phyloP scores from a whole-genome alignment of 2,888 invertebrate species.

The Clistopyga incitator region DNA sequence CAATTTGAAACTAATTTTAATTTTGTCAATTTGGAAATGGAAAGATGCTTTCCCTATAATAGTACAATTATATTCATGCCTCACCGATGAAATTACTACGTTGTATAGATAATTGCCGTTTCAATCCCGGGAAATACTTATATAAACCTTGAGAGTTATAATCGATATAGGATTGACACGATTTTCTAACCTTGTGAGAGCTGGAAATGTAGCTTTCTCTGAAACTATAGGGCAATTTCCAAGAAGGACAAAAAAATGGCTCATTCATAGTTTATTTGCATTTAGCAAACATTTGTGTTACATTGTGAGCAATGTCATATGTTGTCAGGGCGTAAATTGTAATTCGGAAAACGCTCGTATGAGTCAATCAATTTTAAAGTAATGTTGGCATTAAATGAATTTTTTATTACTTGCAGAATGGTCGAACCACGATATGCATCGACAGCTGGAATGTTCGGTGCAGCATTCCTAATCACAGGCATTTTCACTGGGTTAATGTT shows the following conservation, averaged over 20 bases:
- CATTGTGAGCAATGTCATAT: neutral
- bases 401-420: constrained; percentile 86
- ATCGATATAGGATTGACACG: constrained; percentile 3
- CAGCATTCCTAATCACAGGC: constrained; percentile 95
- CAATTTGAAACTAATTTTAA: too few relatives aligned
- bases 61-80: neutral
- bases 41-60: too few relatives aligned
- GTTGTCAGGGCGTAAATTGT: neutral
- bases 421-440: constrained; percentile 93
- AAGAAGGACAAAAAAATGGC: too few relatives aligned
- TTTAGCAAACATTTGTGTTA: too few relatives aligned
- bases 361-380: neutral
- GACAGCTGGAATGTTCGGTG: constrained; percentile 98
- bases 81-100: neutral
- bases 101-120: neutral
- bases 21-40: too few relatives aligned
- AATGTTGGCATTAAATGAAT: neutral
- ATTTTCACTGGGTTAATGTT: constrained; percentile 93
- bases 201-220: neutral
- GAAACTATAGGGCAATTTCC: neutral
- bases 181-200: neutral
- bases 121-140: neutral
- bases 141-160: neutral
- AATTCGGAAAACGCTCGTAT: too few relatives aligned
- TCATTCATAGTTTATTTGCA: too few relatives aligned